Conservation (phyloP, 2,113 vertebrate genomes). For the Pipra filicauda region DNA sequence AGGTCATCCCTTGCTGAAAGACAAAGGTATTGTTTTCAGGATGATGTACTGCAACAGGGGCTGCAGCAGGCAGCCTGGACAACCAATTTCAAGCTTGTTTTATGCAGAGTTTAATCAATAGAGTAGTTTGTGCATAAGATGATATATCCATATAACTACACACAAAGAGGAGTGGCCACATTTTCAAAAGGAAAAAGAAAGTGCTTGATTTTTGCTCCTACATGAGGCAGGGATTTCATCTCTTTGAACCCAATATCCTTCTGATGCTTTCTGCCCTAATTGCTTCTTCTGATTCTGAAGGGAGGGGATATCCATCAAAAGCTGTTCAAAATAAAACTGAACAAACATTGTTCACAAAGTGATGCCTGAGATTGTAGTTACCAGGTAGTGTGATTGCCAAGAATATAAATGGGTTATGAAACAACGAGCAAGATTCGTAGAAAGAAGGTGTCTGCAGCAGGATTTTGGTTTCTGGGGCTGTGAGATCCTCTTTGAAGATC, state of each 20-base stretch:
- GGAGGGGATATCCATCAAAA: not conserved
- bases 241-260: not conserved
- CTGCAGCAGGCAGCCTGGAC: not conserved
- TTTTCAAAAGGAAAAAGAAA: not conserved
- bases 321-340: not conserved
- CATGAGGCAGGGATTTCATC: not conserved
- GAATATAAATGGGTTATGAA: not conserved
- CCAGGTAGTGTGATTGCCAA: not conserved
- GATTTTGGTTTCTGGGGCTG: not conserved
- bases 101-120: not conserved
- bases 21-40: not conserved
- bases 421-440: not conserved
- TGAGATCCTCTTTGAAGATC: not conserved
- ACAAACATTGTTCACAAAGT: not conserved
- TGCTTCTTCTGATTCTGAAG: not conserved
- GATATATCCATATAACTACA: not conserved
- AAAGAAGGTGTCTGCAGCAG: not conserved
- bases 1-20: not conserved
- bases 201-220: not conserved
- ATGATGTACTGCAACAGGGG: not conserved
- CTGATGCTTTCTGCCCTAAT: not conserved
- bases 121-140: not conserved
- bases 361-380: not conserved
- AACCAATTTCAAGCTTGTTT: not conserved
- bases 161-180: not conserved